Evolutionary conservation across 1,140 invertebrate genomes (phyloP), one percentile per base, ranked within the genome.

Genomic region (Ceratina japonica): DNA sequence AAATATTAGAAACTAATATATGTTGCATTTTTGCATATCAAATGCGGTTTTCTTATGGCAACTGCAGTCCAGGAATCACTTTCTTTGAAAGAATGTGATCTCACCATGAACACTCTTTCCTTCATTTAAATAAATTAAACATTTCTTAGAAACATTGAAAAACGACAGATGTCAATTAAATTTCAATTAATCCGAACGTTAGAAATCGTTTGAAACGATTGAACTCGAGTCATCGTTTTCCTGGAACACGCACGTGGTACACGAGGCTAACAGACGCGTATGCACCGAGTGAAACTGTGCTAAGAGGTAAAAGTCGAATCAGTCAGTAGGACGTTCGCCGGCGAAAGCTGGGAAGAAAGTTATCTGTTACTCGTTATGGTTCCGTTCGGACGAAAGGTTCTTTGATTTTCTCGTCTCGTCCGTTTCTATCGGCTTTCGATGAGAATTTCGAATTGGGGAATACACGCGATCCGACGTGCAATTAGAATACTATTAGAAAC

Each of bases 251-350:
- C 18, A 22, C 70, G 24, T 18, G 37, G 24, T 37, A 22, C 13
- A 24, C 12, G 7, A 16, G 31, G 12, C n/a, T n/a, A n/a, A 31
- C 18, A 18, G 3, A 10, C 20, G 49, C 24, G 51, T 80, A 74
- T 64, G 77, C 83, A 75, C 79, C 61, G 49, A 86, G 84, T 86
- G 84, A 86, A 86, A 86, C 75, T 86, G 80, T 86, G 84, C 84
- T 86, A 86, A 86, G 84, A 85, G 84, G 84, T 86, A 86, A 86
- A 86, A 86, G 84, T 86, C 84, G 83, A 82, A 85, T 86, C 83
- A 85, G 84, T 85, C 84, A 86, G 84, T 86, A 86, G 84, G 84
- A 86, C 84, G 83, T 86, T 44, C 62, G 80, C 49, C 75, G 83
- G 84, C 83, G 84, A 86, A 86, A 86, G 84, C 84, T 86, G 84